Conservation (phyloP, 37 sponge, comb jelly and placozoan genomes). For the Crambe crambe region DNA sequence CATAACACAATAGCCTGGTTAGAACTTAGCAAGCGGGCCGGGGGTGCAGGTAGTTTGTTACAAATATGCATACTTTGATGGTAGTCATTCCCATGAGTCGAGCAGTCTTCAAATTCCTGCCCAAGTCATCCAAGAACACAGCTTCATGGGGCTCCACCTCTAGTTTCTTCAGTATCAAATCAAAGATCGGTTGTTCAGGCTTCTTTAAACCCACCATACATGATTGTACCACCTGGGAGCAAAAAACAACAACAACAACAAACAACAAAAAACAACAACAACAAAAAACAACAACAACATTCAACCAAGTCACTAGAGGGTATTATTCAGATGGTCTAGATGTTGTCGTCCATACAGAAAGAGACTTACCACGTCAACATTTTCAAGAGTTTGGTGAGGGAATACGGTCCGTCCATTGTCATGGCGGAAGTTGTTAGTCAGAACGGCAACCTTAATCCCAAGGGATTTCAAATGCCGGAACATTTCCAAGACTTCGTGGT, state of each 20-base stretch:
- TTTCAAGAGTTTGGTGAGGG: slow-evolving; percentile 12
- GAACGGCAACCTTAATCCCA: slow-evolving; percentile 57
- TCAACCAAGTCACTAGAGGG: too few relatives aligned
- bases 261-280: too few relatives aligned
- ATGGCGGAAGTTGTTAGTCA: slow-evolving; percentile 65
- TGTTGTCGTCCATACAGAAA: too few relatives aligned
- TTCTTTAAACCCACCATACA: slow-evolving; percentile 46
- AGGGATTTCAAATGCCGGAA: slow-evolving; percentile 1
- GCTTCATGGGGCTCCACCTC: slow-evolving; percentile 48
- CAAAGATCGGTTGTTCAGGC: slow-evolving; percentile 57
- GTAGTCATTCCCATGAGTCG: slow-evolving; percentile 52
- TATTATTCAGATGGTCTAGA: too few relatives aligned
- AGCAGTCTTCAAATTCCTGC: slow-evolving; percentile 68
- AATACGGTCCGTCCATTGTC: slow-evolving; percentile 41
- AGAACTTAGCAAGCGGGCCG: too few relatives aligned
- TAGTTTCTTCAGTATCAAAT: slow-evolving; percentile 37
- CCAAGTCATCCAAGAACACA: slow-evolving; percentile 77
- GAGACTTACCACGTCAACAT: slow-evolving; percentile 59
- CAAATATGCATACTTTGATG: slow-evolving; percentile 45
- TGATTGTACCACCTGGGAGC: slow-evolving; percentile 54
- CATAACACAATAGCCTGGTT: too few relatives aligned
- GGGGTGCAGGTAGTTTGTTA: not conserved
- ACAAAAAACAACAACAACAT: too few relatives aligned
- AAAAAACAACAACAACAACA: too few relatives aligned
- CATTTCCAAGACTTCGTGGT: slow-evolving; percentile 28